Evolutionary conservation across 1,140 invertebrate genomes (phyloP), one percentile per base, ranked within the genome.

Genomic region (Bombus picipes): DNA sequence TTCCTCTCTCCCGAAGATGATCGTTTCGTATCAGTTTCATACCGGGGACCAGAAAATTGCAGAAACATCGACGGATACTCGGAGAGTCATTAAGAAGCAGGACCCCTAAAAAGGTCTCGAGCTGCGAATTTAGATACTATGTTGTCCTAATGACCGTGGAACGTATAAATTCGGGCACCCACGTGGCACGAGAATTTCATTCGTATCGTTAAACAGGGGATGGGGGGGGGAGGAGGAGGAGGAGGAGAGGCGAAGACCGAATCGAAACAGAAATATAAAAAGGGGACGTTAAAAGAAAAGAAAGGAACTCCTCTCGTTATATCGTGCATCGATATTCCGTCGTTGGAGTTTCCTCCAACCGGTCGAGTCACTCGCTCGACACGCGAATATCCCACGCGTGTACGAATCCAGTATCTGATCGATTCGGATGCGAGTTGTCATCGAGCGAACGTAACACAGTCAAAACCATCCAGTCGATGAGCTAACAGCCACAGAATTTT

Each of bases 151-250:
- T 75, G 81, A 82, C 28, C 81, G 81, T 72, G 41, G 28, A 74
- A 37, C 57, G 41, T 41, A 82, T 82, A 82, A 75, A 82, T 82
- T 75, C 71, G 53, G 15, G 81, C 57, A 73, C 62, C 71, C 81
- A 82, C 81, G 81, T 82, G 71, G 81, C 81, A 65, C 81, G 81
- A 13, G 81, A 75, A 82, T 82, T 82, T 41, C 81, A 66, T 75
- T 82, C 81, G 81, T 72, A 47, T 3, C 41, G 71, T 82, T 81
- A 81, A 81, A 73, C 53, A 13, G 37, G 22, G n/a, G n/a, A n/a
- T n/a, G n/a, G n/a, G n/a, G n/a, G n/a, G n/a, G n/a, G n/a, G n/a
- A n/a, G n/a, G n/a, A n/a, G n/a, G n/a, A n/a, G n/a, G n/a, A n/a
- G n/a, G n/a, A n/a, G n/a, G 1, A 15, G 34, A 34, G 39, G 32